Base-by-base conservation (phyloP, 2,888 invertebrate species). In the Caenorhabditis zanzibari region DNA sequence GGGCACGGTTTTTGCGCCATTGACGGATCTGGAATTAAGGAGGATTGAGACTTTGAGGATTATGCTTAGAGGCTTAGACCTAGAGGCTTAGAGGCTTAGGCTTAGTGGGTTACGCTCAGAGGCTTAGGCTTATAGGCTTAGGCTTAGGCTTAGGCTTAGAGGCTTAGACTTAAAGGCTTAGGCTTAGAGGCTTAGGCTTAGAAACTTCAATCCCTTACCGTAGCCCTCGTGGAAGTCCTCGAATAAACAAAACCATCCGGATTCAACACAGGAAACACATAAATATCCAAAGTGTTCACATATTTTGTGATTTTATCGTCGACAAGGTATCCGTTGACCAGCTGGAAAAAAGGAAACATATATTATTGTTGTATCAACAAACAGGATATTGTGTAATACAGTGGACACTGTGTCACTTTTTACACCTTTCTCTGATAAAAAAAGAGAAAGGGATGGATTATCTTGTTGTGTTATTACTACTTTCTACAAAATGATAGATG, bases 201-300 rank as follows among this genome's bases (percentile, higher is more conserved):
- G 47, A 47, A 2, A 2, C 47, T 6, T 1, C 52, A 12, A 12
- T 24, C 26, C 12, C 75, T 22, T 32, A 88, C 86, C 86, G 81
- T 86, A 12, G 87, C 85, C 19, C 81, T 52, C 6, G 74, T 68
- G 0, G 86, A 86, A 4, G 84, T 85, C 24, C 90, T 58, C 19
- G 90, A 89, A 71, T 86, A 91, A 26, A 91, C 85, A 76, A 91
- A 91, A 10, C 92, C 92, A 56, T 92, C 92, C 4, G 92, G 92
- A 79, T 92, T 92, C 47, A 91, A 85, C 0, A 91, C 88, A 0
- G 92, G 92, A 49, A 90, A 89, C 58, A 91, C 84, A 85, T 89
- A 90, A 52, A 92, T 88, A 73, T 90, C 90, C 12, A 92, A 71
- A 14, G 84, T 81, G 63, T 91, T 86, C 41, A 92, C 58, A 76